Evolutionary conservation across 64 coral and sea anemone species (phyloP), one percentile per base, ranked within the genome.

Genomic region (Acropora tenuis): DNA sequence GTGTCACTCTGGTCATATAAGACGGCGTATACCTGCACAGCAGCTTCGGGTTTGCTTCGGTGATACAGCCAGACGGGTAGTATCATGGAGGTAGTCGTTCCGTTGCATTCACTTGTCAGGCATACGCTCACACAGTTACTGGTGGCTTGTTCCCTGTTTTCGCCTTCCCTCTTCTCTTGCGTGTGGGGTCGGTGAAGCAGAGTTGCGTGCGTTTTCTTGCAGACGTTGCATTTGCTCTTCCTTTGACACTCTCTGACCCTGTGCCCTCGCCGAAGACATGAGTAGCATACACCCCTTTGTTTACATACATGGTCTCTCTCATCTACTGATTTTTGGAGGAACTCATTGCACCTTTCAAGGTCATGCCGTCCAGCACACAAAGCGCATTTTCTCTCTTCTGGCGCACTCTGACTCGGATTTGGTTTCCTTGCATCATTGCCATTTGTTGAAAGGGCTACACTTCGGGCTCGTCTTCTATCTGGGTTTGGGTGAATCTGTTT

Each of bases 1-100:
- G 86, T 82, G 76, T 92, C 79, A 13, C 55, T 79, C 30, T 87
- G 77, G 50, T 93, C 78, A 50, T 82, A 61, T 17, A 73, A 58
- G 69, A 90, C 88, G 68, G 78, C 88, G 79, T 80, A 90, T 46
- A 80, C 77, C 79, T 80, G 77, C 41, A 88, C 11, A 73, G 80
- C 91, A 53, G 68, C 79, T 1, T 55, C 78, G 11, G 90, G 83
- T 17, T 92, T 41, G 43, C 76, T 79, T 48, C 17, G n/a, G 17
- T 30, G 75, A 48, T 57, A 50, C 18, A 92, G 82, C 90, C 75
- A 92, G 44, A 92, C 84, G 73, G 91, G 91, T 46, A 93, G 76
- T 58, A 88, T 88, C 88, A 87, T 94, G 30, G 80, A 78, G 84
- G 90, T 47, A 79, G 79, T 73, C 58, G 74, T 63, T 30, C 69